These are phyloP conservation scores for Gnatocerus cornutus DNA, from an alignment of 2,888 invertebrate species.

Conservation along the genomic window DNA sequence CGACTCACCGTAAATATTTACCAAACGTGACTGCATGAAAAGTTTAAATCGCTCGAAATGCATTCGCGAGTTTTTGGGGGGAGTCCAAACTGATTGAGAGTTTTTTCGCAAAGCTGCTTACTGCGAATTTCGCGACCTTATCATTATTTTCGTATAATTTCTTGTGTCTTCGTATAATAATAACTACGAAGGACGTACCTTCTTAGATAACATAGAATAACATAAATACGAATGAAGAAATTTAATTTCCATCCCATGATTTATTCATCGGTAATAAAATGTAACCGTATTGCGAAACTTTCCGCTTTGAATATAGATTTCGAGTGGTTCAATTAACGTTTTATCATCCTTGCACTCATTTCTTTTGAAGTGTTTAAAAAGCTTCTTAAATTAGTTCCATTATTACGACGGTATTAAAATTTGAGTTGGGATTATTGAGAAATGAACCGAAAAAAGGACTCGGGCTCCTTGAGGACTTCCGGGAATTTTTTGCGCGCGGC, in stretches of 20 bases:
- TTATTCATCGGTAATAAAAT: background rate
- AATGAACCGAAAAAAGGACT: conserved; percentile 22
- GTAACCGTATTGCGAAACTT: background rate
- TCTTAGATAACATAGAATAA: no score
- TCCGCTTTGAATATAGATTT: conserved; percentile 11
- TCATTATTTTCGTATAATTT: no score
- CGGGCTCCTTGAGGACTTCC: background rate
- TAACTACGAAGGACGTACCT: no score
- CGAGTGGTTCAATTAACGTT: conserved; percentile 24
- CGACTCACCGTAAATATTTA: no score
- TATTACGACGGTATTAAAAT: conserved; percentile 4
- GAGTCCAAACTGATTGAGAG: no score
- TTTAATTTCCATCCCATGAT: no score
- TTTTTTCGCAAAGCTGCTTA: background rate
- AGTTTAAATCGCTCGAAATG: no score
- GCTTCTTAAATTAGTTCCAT: conserved; percentile 8
- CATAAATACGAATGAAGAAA: no score
- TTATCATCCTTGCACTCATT: conserved; percentile 2
- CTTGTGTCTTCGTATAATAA: no score
- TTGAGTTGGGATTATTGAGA: conserved; percentile 11
- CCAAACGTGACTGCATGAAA: no score
- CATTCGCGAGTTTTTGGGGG: no score
- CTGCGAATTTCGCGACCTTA: no score
- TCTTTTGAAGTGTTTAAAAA: conserved; percentile 25
- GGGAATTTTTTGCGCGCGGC: background rate